A percentile compares a stretch with the other conserved stretches of the same genome.
Conservation (phyloP, 1,140 invertebrate genomes). For the Dendroctonus valens region DNA sequence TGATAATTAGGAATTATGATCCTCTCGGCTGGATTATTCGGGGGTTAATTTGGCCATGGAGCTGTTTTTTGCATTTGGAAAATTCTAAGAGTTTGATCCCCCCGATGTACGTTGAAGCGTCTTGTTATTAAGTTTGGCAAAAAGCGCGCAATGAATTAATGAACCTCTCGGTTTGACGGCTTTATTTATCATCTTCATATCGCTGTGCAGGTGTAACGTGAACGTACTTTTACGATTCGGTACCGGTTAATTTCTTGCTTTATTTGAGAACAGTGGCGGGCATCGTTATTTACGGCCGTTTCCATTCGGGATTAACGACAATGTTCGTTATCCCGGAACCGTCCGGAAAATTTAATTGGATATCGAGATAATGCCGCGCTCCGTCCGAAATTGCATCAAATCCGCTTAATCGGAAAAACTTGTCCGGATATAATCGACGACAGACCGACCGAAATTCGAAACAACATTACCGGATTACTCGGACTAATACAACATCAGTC, state of each 20-base stretch:
- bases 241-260: conserved; percentile 10
- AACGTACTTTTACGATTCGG: not conserved
- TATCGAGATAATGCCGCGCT: conserved; percentile 25
- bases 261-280: not conserved
- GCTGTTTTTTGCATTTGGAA: no score
- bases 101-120: no score
- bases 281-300: conserved; percentile 15
- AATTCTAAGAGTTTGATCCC: no score
- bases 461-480: no score
- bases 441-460: no score
- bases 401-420: conserved; percentile 19
- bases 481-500: no score
- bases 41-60: conserved; percentile 9
- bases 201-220: not conserved
- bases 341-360: conserved; percentile 29
- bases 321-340: conserved; percentile 21
- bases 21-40: conserved; percentile 1
- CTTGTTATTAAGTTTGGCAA: no score
- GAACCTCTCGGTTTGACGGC: no score
- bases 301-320: conserved; percentile 18
- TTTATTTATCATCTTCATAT: no score
- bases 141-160: no score
- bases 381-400: conserved; percentile 21
- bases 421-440: not conserved
- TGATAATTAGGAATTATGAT: conserved; percentile 27